These are phyloP conservation scores for Heliothis peltigera DNA, from an alignment of 2,888 invertebrate species.

Conservation along the genomic window DNA sequence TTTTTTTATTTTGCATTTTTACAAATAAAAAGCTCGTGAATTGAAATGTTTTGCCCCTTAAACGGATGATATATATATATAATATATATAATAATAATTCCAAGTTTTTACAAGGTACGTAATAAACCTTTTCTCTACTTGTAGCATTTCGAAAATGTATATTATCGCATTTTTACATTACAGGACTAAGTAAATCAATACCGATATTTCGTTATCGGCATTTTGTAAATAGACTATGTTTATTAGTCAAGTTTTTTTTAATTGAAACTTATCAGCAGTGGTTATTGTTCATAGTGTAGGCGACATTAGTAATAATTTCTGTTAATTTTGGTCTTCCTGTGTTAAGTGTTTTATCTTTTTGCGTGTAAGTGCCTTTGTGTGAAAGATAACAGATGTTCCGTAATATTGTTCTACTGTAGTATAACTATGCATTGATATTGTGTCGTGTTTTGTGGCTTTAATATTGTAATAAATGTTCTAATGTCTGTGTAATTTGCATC, in stretches of 20 bases:
- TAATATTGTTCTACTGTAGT: conserved; percentile 7
- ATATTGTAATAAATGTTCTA: background rate
- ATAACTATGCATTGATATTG: background rate
- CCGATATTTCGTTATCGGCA: conserved; percentile 27
- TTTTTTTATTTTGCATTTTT: conserved; percentile 39
- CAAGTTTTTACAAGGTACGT: conserved; percentile 49
- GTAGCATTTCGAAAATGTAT: conserved; percentile 9
- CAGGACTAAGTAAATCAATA: conserved; percentile 4
- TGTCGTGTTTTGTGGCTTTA: background rate
- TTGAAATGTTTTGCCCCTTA: conserved; percentile 19
- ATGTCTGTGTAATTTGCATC: background rate
- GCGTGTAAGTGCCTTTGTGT: conserved; percentile 37
- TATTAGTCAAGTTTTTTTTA: conserved; percentile 23
- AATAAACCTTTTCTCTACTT: conserved; percentile 15
- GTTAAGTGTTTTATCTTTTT: conserved; percentile 5
- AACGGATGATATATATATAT: conserved; percentile 16
- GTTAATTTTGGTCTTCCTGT: conserved; percentile 51
- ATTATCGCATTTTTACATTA: conserved; percentile 3
- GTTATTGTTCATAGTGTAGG: conserved; percentile 21
- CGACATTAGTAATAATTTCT: conserved; percentile 32
- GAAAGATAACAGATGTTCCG: conserved; percentile 7
- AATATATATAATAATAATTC: conserved; percentile 13
- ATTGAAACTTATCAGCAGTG: conserved; percentile 26
- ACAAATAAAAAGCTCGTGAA: background rate
- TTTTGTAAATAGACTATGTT: conserved; percentile 20